phyloP scores from a whole-genome alignment of 2,888 invertebrate genomes.

The Mesodorylaimus sp. region DNA sequence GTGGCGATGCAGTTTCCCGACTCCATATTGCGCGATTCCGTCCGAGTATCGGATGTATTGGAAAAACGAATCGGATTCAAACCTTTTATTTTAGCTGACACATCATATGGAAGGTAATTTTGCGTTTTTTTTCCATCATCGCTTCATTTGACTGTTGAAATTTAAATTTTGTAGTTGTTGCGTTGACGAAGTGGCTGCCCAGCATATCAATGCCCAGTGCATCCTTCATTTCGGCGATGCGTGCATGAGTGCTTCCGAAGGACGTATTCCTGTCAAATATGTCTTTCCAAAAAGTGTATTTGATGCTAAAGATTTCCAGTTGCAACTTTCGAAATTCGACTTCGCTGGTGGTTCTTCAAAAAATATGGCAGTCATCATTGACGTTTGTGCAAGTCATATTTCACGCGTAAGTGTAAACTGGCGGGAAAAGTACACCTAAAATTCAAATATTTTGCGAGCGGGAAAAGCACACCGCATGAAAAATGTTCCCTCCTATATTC shows the following conservation, averaged over 20 bases:
- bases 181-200: slow-evolving; percentile 68
- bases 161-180: slow-evolving; percentile 51
- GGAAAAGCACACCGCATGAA: no score
- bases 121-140: not conserved
- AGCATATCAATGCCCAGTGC: slow-evolving; percentile 64
- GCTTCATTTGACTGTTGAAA: slow-evolving; percentile 1
- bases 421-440: no score
- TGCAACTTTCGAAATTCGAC: not conserved
- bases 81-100: slow-evolving; percentile 67
- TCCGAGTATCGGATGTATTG: slow-evolving; percentile 43
- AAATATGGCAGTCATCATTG: no score
- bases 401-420: no score
- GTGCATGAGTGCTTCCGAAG: slow-evolving; percentile 53
- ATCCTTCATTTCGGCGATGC: slow-evolving; percentile 76
- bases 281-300: slow-evolving; percentile 21
- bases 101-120: slow-evolving; percentile 60
- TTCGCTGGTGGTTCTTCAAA: not conserved
- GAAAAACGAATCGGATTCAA: slow-evolving; percentile 40
- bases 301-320: not conserved
- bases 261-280: slow-evolving; percentile 48
- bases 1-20: slow-evolving; percentile 83
- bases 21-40: slow-evolving; percentile 49
- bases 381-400: no score
- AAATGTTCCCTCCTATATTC: no score
- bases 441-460: no score